These are phyloP conservation scores for Prionchulus punctatus DNA, from an alignment of 2,888 invertebrate species.

Conservation along the genomic window DNA sequence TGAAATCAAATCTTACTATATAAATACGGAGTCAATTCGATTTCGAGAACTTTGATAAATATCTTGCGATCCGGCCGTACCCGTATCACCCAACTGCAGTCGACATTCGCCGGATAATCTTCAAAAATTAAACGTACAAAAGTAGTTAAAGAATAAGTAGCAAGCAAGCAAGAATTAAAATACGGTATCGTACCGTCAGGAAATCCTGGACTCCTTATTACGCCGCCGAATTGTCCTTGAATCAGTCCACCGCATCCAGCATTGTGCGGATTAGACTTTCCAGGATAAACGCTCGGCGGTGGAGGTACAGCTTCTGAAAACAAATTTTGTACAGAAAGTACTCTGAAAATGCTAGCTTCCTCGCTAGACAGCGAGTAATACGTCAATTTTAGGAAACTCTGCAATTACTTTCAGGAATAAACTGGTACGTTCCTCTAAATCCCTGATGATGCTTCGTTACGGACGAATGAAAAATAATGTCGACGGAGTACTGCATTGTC, in stretches of 20 bases:
- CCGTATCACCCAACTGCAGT: constrained; percentile 38
- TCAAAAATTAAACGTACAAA: neutral
- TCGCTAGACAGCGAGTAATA: neutral
- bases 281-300: constrained; percentile 13
- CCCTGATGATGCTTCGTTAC: constrained; percentile 12
- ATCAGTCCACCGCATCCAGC: constrained; percentile 26
- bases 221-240: constrained; percentile 28
- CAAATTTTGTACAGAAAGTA: too few species aligned
- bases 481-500: constrained; percentile 18
- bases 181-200: constrained; percentile 20
- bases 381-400: neutral
- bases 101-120: constrained; percentile 32
- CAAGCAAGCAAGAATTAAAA: too few species aligned
- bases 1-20: too few species aligned
- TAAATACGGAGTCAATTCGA: neutral
- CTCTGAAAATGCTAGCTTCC: too few species aligned
- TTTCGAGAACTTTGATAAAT: constrained; percentile 34
- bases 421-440: constrained; percentile 19
- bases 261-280: constrained; percentile 15
- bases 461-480: constrained; percentile 16
- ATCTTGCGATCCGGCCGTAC: constrained; percentile 34
- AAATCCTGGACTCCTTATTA: constrained; percentile 36
- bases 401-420: constrained; percentile 22
- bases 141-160: neutral
- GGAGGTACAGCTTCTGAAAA: constrained; percentile 19